A percentile compares a stretch with the other conserved stretches of the same genome.
phyloP scores from a whole-genome alignment of 2,113 vertebrate genomes.

The Sardina pilchardus region DNA sequence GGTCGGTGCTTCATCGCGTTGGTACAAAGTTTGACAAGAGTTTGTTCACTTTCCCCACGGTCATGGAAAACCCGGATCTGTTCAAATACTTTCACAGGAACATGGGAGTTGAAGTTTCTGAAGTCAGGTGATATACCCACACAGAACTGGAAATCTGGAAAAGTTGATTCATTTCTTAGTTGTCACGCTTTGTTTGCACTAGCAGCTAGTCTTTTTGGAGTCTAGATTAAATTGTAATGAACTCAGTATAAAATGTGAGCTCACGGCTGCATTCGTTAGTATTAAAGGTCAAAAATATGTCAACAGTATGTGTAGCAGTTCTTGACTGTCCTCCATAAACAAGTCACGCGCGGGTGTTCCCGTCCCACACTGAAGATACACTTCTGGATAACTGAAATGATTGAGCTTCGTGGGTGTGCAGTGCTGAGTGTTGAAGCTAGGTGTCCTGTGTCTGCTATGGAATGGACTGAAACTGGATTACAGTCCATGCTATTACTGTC shows the following conservation, averaged over 20 bases:
- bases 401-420: conserved; percentile 22
- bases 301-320: neutral
- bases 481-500: conserved; percentile 6
- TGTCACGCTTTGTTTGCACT: too few relatives aligned
- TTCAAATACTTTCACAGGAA: neutral
- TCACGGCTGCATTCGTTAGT: neutral
- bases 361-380: conserved; percentile 1
- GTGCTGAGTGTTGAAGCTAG: conserved; percentile 25
- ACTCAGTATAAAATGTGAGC: neutral
- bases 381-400: conserved; percentile 14
- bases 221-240: neutral
- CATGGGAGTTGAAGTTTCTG: conserved; percentile 44
- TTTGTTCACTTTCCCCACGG: neutral
- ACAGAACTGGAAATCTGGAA: neutral
- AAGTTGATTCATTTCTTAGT: too few relatives aligned
- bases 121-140: neutral
- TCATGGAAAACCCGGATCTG: conserved; percentile 23
- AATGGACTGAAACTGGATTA: conserved; percentile 32
- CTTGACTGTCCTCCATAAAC: neutral
- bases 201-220: too few relatives aligned
- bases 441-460: conserved; percentile 32
- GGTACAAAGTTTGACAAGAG: neutral
- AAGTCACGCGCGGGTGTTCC: conserved; percentile 6
- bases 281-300: conserved; percentile 7
- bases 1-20: neutral